Evolutionary conservation across 2,797 vertebrate genomes (phyloP).

Genomic region (Eulemur mongoz): DNA sequence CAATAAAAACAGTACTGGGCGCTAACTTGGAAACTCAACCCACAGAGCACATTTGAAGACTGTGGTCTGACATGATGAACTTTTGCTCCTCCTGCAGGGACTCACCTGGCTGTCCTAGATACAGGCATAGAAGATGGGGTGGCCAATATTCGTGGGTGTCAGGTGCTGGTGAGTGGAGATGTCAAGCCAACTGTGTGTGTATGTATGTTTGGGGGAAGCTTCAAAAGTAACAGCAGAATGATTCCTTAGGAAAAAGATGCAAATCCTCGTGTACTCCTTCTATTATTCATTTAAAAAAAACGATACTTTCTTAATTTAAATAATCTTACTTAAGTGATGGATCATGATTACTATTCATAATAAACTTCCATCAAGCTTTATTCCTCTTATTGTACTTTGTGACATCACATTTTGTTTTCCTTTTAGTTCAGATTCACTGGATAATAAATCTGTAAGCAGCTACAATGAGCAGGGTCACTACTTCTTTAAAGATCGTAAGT

Average conservation of each 20-base stretch:
- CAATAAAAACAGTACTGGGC: slow-evolving; percentile 6
- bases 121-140: slow-evolving; percentile 49
- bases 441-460: background rate
- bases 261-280: background rate
- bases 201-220: background rate
- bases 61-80: slow-evolving; percentile 66
- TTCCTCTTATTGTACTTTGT: background rate
- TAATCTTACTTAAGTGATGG: background rate
- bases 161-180: background rate
- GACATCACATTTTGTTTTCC: background rate
- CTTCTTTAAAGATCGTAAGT: background rate
- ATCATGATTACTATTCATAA: background rate
- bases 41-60: slow-evolving; percentile 68
- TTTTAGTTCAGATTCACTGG: background rate
- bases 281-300: slow-evolving; percentile 6
- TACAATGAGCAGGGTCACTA: too few species aligned
- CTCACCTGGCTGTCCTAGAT: slow-evolving; percentile 21
- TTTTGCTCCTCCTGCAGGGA: slow-evolving; percentile 46
- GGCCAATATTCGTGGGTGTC: slow-evolving; percentile 47
- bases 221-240: background rate
- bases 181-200: background rate
- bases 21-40: slow-evolving; percentile 67
- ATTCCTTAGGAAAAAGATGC: background rate
- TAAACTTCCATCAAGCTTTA: background rate
- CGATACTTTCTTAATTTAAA: background rate